These are phyloP conservation scores for Pomatostomus ruficeps DNA, from an alignment of 2,113 vertebrate species.

Conservation along the genomic window DNA sequence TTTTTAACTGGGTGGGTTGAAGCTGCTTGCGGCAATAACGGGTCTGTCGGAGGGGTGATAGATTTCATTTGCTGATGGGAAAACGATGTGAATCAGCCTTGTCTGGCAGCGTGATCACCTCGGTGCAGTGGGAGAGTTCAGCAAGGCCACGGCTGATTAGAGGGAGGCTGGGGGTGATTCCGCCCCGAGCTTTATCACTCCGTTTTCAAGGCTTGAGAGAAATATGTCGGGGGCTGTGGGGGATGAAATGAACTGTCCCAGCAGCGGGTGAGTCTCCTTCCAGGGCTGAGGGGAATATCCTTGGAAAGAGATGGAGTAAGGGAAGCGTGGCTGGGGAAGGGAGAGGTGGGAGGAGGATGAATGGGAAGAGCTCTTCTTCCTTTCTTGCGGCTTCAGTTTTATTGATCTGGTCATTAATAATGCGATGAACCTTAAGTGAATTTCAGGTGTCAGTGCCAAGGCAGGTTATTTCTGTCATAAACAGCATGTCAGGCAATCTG, in stretches of 20 bases:
- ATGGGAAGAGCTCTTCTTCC: slow-evolving; percentile 38
- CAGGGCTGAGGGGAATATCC: neutral
- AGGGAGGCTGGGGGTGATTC: neutral
- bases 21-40: slow-evolving; percentile 15
- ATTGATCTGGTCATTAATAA: slow-evolving; percentile 46
- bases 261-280: neutral
- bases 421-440: slow-evolving; percentile 22
- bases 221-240: neutral
- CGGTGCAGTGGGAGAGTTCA: neutral
- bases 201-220: neutral
- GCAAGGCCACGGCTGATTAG: neutral
- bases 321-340: neutral
- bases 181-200: neutral
- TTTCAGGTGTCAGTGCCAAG: slow-evolving; percentile 45
- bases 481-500: neutral
- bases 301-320: neutral
- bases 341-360: neutral
- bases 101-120: slow-evolving; percentile 10
- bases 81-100: slow-evolving; percentile 44
- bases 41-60: slow-evolving; percentile 13
- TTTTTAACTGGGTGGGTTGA: neutral
- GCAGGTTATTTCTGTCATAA: slow-evolving; percentile 29
- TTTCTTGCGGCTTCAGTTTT: neutral
- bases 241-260: neutral
- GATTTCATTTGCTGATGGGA: slow-evolving; percentile 48